Conservation (phyloP, 2,888 invertebrate species). For the Rhingia rostrata region DNA sequence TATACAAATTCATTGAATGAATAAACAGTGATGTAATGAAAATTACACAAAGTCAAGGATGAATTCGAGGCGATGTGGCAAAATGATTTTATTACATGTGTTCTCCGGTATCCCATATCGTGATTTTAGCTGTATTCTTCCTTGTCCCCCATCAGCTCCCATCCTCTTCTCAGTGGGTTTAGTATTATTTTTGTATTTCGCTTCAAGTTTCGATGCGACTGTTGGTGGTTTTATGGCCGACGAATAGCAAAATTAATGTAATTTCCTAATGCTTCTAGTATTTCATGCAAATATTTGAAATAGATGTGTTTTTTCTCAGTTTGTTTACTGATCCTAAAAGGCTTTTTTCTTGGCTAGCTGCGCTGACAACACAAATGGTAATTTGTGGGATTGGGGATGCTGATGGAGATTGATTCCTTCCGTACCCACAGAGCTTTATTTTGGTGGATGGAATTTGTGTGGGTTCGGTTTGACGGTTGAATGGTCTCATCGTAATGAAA, state of each 20-base stretch:
- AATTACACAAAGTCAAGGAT: constrained; percentile 40
- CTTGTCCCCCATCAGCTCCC: neutral
- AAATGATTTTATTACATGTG: constrained; percentile 48
- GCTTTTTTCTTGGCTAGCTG: constrained; percentile 1
- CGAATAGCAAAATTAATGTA: constrained; percentile 46
- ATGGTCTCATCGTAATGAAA: constrained; percentile 34
- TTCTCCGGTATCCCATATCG: constrained; percentile 8
- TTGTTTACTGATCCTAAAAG: constrained; percentile 15
- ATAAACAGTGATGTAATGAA: constrained; percentile 49
- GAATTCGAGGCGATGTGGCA: neutral
- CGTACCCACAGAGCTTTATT: neutral
- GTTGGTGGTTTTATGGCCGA: constrained; percentile 5
- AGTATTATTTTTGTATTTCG: constrained; percentile 31
- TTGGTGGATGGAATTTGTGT: neutral
- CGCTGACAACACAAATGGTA: constrained; percentile 7
- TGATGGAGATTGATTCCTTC: constrained; percentile 17
- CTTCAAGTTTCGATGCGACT: constrained; percentile 25
- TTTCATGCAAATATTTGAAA: constrained; percentile 54
- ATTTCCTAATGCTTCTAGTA: constrained; percentile 61
- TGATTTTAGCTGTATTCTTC: constrained; percentile 2
- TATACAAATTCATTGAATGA: constrained; percentile 41
- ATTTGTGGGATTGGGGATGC: constrained; percentile 18
- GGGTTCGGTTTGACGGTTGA: constrained; percentile 2
- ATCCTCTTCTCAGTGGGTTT: neutral
- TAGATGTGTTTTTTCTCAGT: constrained; percentile 5